Base-by-base conservation (phyloP, 1,140 invertebrate genomes). In the Tetraneura akinire region DNA sequence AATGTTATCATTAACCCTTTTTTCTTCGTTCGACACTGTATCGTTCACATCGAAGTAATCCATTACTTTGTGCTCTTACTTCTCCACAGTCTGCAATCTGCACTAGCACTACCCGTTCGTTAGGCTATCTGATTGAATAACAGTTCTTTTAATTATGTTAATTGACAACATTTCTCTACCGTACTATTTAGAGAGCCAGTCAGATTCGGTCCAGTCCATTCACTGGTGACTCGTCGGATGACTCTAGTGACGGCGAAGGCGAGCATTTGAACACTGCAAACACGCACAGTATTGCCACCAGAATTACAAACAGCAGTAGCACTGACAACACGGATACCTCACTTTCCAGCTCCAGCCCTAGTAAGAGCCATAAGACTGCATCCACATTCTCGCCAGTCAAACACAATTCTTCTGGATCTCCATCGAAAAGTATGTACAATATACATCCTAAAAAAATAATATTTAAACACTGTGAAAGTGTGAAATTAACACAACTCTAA, bases 121-220 rank as follows among this genome's bases (percentile, higher is more conserved):
- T n/a, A n/a, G n/a, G n/a, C n/a, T n/a, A n/a, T n/a, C n/a, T n/a
- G n/a, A n/a, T n/a, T n/a, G n/a, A n/a, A n/a, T n/a, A n/a, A n/a
- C n/a, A n/a, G n/a, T n/a, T n/a, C n/a, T n/a, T n/a, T n/a, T n/a
- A n/a, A n/a, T n/a, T n/a, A n/a, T n/a, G n/a, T 37, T 37, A 37
- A 8, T 37, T 37, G 8, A 4, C 8, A 37, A 37, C 8, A 37
- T 37, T 37, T 4, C 8, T 37, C 32, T 8, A 37, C 32, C 8
- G 3, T 37, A 8, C 8, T 37, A 37, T n/a, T 9, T 83, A 95
- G 91, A 90, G 96, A 84, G 96, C 96, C 60, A 96, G 95, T 86
- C 96, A 97, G 87, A 98, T 98, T 82, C 89, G 96, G 82, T 96
- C 94, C 13, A 94, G 96, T 89, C 96, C 96, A 14, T 98, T 98